phyloP scores from a whole-genome alignment of 2,797 vertebrate species.

The Erpetoichthys calabaricus region DNA sequence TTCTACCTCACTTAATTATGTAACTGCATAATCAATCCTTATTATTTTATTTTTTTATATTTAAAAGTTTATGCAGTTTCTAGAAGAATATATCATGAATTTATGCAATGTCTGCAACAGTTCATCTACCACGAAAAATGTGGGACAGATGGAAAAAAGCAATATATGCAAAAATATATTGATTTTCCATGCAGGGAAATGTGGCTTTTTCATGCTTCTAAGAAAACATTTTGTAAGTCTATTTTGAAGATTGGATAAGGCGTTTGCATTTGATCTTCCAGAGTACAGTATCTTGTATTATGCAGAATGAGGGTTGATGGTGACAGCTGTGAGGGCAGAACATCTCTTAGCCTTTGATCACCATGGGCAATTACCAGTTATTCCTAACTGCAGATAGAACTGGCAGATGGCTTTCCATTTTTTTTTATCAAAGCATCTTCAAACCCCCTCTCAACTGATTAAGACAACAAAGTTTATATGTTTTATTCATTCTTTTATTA shows the following conservation, averaged over 20 bases:
- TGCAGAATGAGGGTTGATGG: neutral
- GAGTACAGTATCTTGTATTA: neutral
- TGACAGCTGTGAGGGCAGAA: neutral
- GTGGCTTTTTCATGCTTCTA: no score
- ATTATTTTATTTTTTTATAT: no score
- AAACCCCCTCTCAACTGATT: neutral
- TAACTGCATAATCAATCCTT: no score
- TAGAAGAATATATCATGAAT: no score
- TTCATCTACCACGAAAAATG: no score
- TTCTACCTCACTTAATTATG: no score
- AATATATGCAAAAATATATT: no score
- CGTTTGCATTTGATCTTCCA: neutral
- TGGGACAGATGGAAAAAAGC: no score
- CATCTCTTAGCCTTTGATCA: conserved; percentile 5
- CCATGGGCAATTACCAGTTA: neutral
- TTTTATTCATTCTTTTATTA: conserved; percentile 2
- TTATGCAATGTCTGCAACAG: no score
- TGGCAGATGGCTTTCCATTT: conserved; percentile 1
- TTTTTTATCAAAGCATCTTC: neutral
- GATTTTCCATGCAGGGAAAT: no score
- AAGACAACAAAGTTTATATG: neutral
- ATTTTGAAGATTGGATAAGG: neutral
- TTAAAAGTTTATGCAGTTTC: no score
- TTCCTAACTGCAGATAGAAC: neutral
- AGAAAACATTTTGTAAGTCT: conserved; percentile 1